Conservation (phyloP, 2,888 invertebrate genomes). For the Dorcus parallelipipedus region DNA sequence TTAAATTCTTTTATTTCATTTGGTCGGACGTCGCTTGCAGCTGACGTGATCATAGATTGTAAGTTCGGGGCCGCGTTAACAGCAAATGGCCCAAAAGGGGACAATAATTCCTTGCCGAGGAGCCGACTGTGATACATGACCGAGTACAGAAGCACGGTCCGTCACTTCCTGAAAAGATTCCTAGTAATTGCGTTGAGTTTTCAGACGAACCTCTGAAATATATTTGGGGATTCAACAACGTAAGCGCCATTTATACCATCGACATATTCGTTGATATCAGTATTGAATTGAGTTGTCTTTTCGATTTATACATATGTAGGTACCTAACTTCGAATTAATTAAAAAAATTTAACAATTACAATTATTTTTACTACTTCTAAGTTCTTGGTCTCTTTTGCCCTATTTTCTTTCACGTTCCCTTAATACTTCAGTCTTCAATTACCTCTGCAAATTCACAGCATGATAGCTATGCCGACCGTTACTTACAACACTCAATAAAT, state of each 20-base stretch:
- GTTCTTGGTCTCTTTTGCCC: too few relatives aligned
- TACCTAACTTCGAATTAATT: too few relatives aligned
- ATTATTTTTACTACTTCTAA: too few relatives aligned
- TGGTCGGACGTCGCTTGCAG: conserved; percentile 27
- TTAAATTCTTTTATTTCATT: conserved; percentile 14
- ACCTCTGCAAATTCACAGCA: too few relatives aligned
- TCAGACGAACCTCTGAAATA: conserved; percentile 25
- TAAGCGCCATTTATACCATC: conserved; percentile 8
- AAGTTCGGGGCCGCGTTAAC: conserved; percentile 43
- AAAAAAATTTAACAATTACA: too few relatives aligned
- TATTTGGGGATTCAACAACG: conserved; percentile 15
- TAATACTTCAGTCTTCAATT: too few relatives aligned
- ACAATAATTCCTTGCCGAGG: conserved; percentile 43
- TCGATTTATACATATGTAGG: too few relatives aligned
- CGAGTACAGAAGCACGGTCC: conserved; percentile 15
- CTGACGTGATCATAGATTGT: conserved; percentile 41
- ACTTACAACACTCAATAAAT: too few relatives aligned
- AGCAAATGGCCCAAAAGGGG: conserved; percentile 46
- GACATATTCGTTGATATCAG: conserved; percentile 18
- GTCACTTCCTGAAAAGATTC: conserved; percentile 23
- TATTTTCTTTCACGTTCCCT: too few relatives aligned
- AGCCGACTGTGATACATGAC: conserved; percentile 40
- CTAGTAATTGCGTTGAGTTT: conserved; percentile 31
- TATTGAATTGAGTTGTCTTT: too few relatives aligned
- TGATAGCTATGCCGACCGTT: too few relatives aligned